Base-by-base conservation (phyloP, 2,888 invertebrate genomes). In the Tachina grossa region DNA sequence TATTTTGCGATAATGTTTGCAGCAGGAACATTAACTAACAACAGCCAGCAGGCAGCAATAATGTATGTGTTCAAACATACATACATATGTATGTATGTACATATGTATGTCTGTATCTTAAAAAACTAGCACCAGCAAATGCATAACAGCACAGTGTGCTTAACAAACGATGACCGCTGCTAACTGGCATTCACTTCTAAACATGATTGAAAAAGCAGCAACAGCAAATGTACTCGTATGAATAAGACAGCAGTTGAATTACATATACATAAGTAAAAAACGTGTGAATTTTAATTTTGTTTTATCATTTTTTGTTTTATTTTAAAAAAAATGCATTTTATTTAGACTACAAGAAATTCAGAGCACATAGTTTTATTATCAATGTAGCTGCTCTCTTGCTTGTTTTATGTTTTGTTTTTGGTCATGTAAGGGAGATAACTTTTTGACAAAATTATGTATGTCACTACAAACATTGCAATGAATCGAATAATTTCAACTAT, bases 121-220 rank as follows among this genome's bases (percentile, higher is more conserved):
- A 55, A 16, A 31, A 65, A 10, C 22, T 55, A 65, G n/a, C 69
- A 76, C 31, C 39, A 45, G 13, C 9, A 41, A 51, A 22, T 31
- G 31, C 51, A 65, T 51, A 66, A 77, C 47, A 76, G 75, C 49
- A 51, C 19, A 51, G 10, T 53, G 63, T 49, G 75, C 47, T 82
- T 22, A 59, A 31, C 41, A 69, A 76, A 61, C 61, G 16, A 45
- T 71, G 53, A 55, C 79, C 71, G 55, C 63, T 65, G 55, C 63
- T 65, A 66, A 72, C 72, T 83, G 72, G 59, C 83, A 78, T 78
- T 78, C 83, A 83, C 83, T 83, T 83, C 77, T 61, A 78, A 68
- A 78, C 72, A 61, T 72, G 66, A 61, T 41, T 65, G 49, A 41
- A 65, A 71, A 43, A 71, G 4, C 9, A 66, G 55, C 19, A 65